Base-by-base conservation (phyloP, 2,888 invertebrate species). In the Macropis europaea region DNA sequence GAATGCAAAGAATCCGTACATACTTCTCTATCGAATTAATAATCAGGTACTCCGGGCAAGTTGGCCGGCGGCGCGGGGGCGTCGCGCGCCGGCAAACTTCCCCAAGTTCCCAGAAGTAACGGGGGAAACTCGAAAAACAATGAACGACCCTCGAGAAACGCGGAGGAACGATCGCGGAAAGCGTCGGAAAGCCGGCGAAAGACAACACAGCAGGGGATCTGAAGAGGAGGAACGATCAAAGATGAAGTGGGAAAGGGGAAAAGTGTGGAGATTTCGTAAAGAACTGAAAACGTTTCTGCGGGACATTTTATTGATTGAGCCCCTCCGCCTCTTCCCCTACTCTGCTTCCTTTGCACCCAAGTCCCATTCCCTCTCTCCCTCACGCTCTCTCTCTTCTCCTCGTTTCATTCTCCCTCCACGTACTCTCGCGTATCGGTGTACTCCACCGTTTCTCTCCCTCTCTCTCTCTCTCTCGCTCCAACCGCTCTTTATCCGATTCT, bases 281-380 rank as follows among this genome's bases (percentile, higher is more conserved):
- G 77, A 79, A 82, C 82, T 82, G 82, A 82, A 83, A 85, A 79
- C 77, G 77, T 87, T 85, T 85, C 82, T 83, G 82, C 84, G 82
- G 82, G 84, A 86, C 87, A 87, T 88, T 88, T 88, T 88, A 88
- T 88, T 86, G 88, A 88, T 88, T 88, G 82, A 82, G 66, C 80
- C 75, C 74, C 81, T 77, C 82, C 81, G 79, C 76, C 81, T 77
- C 80, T 82, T 75, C 71, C 72, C 47, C 73, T 47, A 67, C 77
- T 66, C 73, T 77, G 69, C 70, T 79, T 77, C 76, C 72, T 62
- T 75, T 68, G 63, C 73, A 54, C 53, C 79, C 70, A 76, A 77
- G 72, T 75, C 64, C 72, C 71, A 64, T 77, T 76, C 74, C 56
- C 76, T 67, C 66, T 64, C 52, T 75, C 66, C 68, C 78, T 76